Conservation (phyloP, 2,113 vertebrate genomes). For the Ptychochromis oligacanthus region DNA sequence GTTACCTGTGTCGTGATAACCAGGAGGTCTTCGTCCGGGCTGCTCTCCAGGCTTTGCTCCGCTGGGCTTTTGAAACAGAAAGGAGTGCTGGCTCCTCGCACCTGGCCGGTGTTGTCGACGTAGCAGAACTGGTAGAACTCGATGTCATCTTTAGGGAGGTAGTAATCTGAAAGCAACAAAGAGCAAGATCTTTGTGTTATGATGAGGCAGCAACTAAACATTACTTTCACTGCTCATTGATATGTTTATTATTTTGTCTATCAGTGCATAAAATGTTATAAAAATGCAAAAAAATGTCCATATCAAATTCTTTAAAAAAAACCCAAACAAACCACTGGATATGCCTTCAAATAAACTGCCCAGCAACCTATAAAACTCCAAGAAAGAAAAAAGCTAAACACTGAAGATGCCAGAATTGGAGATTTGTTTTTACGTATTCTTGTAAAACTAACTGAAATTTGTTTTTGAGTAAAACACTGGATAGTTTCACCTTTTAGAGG, state of each 20-base stretch:
- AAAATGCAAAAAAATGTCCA: background rate
- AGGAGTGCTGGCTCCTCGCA: constrained; percentile 81
- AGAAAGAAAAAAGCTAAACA: no score
- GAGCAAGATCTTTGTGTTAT: rapidly evolving
- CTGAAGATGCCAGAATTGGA: background rate
- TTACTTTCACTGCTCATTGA: background rate
- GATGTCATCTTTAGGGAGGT: constrained; percentile 79
- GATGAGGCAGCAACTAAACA: background rate
- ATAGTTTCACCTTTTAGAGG: background rate
- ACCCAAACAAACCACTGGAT: background rate
- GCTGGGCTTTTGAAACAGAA: constrained; percentile 73
- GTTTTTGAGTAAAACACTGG: background rate
- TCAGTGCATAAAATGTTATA: background rate
- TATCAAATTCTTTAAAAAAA: background rate
- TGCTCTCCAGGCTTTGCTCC: constrained; percentile 55
- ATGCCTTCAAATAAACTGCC: no score
- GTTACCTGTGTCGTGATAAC: constrained; percentile 82
- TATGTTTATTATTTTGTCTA: rapidly evolving
- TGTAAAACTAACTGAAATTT: background rate
- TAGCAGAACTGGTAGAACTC: constrained; percentile 87
- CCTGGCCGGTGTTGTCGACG: constrained; percentile 70
- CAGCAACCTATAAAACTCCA: no score
- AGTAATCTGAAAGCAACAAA: constrained; percentile 68
- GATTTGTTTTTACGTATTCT: background rate
- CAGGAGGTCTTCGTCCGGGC: constrained; percentile 71